These are phyloP conservation scores for Silurus asotus DNA, from an alignment of 2,113 vertebrate species.

Conservation along the genomic window DNA sequence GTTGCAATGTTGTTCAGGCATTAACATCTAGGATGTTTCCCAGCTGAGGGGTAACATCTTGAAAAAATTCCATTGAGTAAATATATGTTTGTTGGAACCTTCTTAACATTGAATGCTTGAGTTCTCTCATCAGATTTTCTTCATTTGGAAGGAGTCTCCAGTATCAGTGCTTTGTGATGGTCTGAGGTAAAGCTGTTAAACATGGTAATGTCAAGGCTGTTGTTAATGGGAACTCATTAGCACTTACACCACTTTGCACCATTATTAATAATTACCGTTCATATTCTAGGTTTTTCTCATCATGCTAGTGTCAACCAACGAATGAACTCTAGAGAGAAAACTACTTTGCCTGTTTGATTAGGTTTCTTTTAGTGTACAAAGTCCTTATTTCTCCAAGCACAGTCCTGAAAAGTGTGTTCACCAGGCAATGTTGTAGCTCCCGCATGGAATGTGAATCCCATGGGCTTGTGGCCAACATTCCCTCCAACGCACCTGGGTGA, in stretches of 20 bases:
- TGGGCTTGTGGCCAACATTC: constrained; percentile 50
- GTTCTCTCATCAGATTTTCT: not conserved
- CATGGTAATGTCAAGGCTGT: not conserved
- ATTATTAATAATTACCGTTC: not conserved
- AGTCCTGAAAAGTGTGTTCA: constrained; percentile 28
- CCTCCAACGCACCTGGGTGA: constrained; percentile 50
- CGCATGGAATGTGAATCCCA: constrained; percentile 42
- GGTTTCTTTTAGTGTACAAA: too few relatives aligned
- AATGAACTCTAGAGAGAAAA: not conserved
- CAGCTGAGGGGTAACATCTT: too few relatives aligned
- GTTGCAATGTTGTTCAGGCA: too few relatives aligned
- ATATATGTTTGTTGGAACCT: not conserved
- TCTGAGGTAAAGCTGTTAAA: not conserved
- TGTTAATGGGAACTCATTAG: not conserved
- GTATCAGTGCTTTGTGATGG: not conserved
- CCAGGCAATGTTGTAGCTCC: constrained; percentile 24
- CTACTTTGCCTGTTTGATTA: not conserved
- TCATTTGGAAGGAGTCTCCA: not conserved
- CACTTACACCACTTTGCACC: not conserved
- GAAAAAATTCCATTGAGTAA: too few relatives aligned
- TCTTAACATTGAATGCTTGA: not conserved
- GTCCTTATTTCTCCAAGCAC: not conserved
- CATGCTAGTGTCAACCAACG: not conserved
- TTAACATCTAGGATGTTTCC: too few relatives aligned
- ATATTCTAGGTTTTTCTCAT: not conserved